phyloP scores from a whole-genome alignment of 2,113 vertebrate species.

The Eubucco bourcierii region DNA sequence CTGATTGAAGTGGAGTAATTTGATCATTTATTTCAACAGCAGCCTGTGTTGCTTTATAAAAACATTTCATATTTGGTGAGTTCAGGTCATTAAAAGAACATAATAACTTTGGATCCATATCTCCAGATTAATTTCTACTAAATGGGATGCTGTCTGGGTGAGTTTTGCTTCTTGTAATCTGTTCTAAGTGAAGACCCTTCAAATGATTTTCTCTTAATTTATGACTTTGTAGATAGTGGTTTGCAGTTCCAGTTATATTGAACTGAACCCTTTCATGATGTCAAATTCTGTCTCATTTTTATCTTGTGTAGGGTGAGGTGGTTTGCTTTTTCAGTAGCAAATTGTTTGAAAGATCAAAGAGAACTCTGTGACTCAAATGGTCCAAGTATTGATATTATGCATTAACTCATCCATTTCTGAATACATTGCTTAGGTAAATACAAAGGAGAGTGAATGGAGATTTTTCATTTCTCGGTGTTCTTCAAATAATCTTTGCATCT shows the following conservation, averaged over 20 bases:
- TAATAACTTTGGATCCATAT: too few species aligned
- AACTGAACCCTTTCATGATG: background rate
- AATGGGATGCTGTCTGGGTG: too few species aligned
- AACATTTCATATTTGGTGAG: too few species aligned
- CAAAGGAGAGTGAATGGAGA: background rate
- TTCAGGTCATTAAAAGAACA: too few species aligned
- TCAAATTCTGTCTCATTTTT: background rate
- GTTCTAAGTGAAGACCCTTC: background rate
- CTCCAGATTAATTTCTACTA: too few species aligned
- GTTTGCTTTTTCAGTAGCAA: background rate
- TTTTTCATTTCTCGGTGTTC: background rate
- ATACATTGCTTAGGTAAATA: background rate
- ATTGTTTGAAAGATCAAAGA: background rate
- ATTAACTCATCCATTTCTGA: background rate
- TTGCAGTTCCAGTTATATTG: background rate
- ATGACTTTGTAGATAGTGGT: background rate
- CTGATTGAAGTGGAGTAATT: too few species aligned
- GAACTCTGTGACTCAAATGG: background rate
- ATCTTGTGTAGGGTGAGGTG: background rate
- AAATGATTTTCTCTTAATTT: background rate
- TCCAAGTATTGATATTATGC: background rate
- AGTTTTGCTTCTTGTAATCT: too few species aligned
- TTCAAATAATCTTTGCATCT: background rate
- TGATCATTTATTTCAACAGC: too few species aligned
- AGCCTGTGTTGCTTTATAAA: too few species aligned